These are phyloP conservation scores for Heliconius congener DNA, from an alignment of 1,140 invertebrate species.

Conservation along the genomic window DNA sequence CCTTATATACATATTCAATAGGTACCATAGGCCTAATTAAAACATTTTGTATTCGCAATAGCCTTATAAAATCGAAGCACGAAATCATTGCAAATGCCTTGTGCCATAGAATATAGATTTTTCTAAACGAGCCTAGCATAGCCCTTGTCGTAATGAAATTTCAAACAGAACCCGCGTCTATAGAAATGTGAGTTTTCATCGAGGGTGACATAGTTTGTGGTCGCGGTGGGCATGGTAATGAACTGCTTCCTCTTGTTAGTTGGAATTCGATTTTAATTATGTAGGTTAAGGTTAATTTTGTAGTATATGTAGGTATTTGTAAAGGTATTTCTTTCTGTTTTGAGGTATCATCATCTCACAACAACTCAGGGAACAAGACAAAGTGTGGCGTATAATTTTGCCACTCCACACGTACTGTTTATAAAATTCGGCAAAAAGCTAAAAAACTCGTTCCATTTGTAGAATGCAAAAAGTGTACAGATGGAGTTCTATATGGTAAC, in stretches of 20 bases:
- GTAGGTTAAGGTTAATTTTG: slow-evolving; percentile 12
- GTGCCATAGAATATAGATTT: slow-evolving; percentile 38
- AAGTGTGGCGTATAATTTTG: neutral
- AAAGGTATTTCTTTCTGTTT: no score
- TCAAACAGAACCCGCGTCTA: slow-evolving; percentile 30
- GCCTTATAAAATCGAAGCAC: slow-evolving; percentile 34
- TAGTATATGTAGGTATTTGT: neutral
- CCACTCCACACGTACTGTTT: neutral
- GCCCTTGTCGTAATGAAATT: slow-evolving; percentile 32
- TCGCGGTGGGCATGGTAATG: neutral
- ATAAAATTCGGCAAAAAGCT: no score
- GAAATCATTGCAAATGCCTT: slow-evolving; percentile 30
- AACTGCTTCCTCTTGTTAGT: neutral
- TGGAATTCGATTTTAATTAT: neutral
- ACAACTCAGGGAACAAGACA: no score
- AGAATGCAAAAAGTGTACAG: no score
- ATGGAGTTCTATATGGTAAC: no score
- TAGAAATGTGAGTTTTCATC: slow-evolving; percentile 31
- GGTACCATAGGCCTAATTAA: slow-evolving; percentile 32
- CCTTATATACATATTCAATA: neutral
- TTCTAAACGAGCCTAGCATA: slow-evolving; percentile 37
- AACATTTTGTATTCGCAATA: slow-evolving; percentile 33
- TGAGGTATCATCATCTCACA: no score
- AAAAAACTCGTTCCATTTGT: no score
- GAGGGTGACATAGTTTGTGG: slow-evolving; percentile 19